These are phyloP conservation scores for Proteles cristata DNA, from an alignment of 2,113 vertebrate species.

Conservation along the genomic window DNA sequence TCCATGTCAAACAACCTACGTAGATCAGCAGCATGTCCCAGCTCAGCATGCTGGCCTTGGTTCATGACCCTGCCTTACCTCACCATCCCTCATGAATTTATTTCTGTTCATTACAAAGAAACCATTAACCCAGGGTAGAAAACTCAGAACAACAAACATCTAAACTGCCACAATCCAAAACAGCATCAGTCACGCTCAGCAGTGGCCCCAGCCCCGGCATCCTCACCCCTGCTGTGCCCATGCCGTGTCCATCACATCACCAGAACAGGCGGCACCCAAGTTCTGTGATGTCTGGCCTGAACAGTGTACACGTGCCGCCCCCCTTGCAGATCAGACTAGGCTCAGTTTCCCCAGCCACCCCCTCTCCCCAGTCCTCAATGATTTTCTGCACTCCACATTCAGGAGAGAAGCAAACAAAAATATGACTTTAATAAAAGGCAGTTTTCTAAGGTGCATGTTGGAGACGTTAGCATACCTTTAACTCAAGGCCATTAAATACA, in stretches of 20 bases:
- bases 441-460: background rate
- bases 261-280: background rate
- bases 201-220: background rate
- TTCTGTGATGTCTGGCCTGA: background rate
- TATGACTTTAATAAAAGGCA: background rate
- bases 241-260: background rate
- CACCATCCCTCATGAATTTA: background rate
- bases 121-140: slow-evolving; percentile 54
- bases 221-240: background rate
- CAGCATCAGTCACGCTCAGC: background rate
- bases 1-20: background rate
- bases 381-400: background rate
- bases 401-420: background rate
- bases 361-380: accelerated
- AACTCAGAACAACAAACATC: background rate
- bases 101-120: slow-evolving; percentile 19
- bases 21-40: background rate
- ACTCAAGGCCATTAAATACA: background rate
- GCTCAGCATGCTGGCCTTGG: background rate
- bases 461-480: background rate
- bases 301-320: accelerated
- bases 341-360: too few species aligned
- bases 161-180: background rate
- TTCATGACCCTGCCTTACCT: background rate
- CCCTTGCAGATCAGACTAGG: background rate